Base-by-base conservation (phyloP, 1,140 invertebrate genomes). In the Homarus americanus region DNA sequence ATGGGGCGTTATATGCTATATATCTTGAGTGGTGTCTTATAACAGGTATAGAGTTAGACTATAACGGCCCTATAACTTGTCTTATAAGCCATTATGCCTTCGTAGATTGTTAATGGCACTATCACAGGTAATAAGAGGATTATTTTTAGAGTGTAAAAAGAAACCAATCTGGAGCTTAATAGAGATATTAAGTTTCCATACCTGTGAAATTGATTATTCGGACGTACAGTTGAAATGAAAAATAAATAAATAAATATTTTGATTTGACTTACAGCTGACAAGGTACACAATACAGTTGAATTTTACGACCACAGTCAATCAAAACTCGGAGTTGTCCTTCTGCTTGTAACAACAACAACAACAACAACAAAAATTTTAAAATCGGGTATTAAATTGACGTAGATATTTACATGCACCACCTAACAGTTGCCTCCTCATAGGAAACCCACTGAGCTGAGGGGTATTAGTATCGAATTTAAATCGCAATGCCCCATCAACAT, bases 371-470 rank as follows among this genome's bases (percentile, higher is more conserved):
- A n/a, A n/a, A n/a, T n/a, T n/a, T n/a, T n/a, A n/a, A n/a, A n/a
- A n/a, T n/a, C n/a, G n/a, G n/a, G n/a, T n/a, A n/a, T 58, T 69
- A 75, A 12, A 75, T 75, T 34, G 12, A 75, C 15, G 5, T 2
- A 36, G 36, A 78, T 34, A 40, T 75, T 36, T 34, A 75, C 34
- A 75, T 75, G 7, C 72, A 75, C 32, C 72, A 75, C 34, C n/a
- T 75, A n/a, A n/a, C 20, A 24, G 34, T 15, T 36, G 7, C 4
- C 24, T 24, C 58, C 58, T 4, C 44, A 49, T 5, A 63, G 24
- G 20, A 24, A 63, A 15, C 58, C 20, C 58, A 15, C 58, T 17
- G 58, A 20, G 15, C 58, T 63, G 24, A 24, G 5, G 44, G 58
- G 58, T 63, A 63, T 63, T 63, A 63, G 24, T 2, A 63, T 4